phyloP scores from a whole-genome alignment of 2,797 vertebrate genomes.

The Molossus molossus region DNA sequence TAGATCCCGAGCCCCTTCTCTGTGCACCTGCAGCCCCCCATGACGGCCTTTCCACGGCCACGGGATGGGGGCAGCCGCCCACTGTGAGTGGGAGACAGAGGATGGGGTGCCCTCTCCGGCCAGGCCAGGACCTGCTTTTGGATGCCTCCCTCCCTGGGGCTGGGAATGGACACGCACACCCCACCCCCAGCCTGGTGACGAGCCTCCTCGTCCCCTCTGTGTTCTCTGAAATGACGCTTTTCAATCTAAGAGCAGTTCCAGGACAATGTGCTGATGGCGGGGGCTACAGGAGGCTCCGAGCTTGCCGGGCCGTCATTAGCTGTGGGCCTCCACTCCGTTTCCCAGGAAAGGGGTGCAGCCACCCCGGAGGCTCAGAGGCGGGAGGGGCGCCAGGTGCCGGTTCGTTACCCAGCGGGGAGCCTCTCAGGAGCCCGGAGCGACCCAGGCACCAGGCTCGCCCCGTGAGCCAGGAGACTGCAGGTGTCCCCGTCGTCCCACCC shows the following conservation, averaged over 20 bases:
- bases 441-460: fast-evolving
- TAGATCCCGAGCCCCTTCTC: neutral
- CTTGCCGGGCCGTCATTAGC: neutral
- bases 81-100: too few relatives aligned
- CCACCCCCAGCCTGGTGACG: neutral
- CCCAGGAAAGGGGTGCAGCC: neutral
- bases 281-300: neutral
- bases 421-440: neutral
- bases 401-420: fast-evolving
- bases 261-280: too few relatives aligned
- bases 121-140: neutral
- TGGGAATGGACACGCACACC: neutral
- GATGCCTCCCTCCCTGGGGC: too few relatives aligned
- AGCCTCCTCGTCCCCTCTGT: neutral
- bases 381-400: fast-evolving
- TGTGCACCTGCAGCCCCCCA: neutral
- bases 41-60: too few relatives aligned
- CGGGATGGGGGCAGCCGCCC: neutral
- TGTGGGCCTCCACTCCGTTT: neutral
- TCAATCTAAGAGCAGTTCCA: neutral
- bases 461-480: too few relatives aligned
- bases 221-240: neutral
- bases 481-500: neutral
- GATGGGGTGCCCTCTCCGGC: neutral
- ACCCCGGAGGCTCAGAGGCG: too few relatives aligned